Evolutionary conservation across 1,140 invertebrate genomes (phyloP).

Genomic region (Platorchestia sp.): DNA sequence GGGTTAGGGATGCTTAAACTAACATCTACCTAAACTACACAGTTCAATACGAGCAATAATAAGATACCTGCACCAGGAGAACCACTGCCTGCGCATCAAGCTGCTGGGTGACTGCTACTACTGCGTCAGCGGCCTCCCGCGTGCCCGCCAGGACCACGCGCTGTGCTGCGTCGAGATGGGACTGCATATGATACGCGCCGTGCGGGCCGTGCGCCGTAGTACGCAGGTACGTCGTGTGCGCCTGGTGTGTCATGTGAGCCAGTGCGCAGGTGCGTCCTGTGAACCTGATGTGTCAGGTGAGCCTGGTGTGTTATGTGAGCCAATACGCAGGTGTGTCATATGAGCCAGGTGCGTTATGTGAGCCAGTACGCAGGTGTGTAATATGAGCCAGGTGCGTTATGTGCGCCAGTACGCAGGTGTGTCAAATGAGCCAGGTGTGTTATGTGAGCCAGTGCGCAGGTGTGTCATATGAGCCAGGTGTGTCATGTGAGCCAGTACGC

Average conservation of each 20-base stretch:
- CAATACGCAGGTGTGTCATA: neutral
- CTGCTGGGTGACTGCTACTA: conserved; percentile 97
- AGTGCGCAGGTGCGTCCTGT: neutral
- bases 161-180: conserved; percentile 97
- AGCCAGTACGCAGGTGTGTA: neutral
- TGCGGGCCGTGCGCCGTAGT: conserved; percentile 85
- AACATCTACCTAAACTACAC: too few species aligned
- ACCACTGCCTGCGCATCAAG: conserved; percentile 94
- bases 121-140: conserved; percentile 90
- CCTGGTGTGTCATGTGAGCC: conserved; percentile 74
- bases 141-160: conserved; percentile 88
- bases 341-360: neutral
- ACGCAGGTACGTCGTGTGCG: too few species aligned
- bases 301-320: neutral
- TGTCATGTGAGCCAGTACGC: neutral
- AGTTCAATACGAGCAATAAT: too few species aligned
- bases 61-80: too few species aligned
- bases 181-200: conserved; percentile 96
- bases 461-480: neutral
- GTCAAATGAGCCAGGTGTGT: too few species aligned
- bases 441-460: neutral
- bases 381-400: too few species aligned
- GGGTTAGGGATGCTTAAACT: too few species aligned
- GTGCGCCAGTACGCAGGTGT: neutral
- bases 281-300: neutral